These are phyloP conservation scores for Palaemon carinicauda DNA, from an alignment of 1,140 invertebrate genomes.

Conservation along the genomic window DNA sequence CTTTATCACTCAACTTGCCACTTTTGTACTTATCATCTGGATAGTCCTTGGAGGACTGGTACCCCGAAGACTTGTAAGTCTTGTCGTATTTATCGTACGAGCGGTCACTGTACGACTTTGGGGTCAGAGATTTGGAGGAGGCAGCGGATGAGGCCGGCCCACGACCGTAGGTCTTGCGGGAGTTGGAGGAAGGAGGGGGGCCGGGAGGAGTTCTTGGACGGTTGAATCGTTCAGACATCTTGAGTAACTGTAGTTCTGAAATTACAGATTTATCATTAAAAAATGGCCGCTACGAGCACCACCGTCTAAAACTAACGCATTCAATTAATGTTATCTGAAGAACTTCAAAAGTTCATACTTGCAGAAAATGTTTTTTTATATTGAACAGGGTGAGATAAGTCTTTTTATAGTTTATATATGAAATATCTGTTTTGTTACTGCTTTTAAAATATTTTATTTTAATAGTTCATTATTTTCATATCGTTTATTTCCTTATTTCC, in stretches of 20 bases:
- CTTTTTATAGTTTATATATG: too few species aligned
- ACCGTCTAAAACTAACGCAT: too few species aligned
- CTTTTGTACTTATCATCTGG: conserved; percentile 40
- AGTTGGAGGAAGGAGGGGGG: conserved; percentile 22
- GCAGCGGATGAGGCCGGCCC: conserved; percentile 1
- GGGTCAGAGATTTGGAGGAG: conserved; percentile 7
- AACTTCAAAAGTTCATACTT: too few species aligned
- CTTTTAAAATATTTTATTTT: too few species aligned
- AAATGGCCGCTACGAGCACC: too few species aligned
- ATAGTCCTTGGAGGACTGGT: conserved; percentile 27
- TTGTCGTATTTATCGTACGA: conserved; percentile 19
- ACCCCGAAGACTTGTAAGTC: not conserved
- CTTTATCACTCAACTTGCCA: conserved; percentile 38
- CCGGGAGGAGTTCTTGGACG: conserved; percentile 43
- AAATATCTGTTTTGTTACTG: too few species aligned
- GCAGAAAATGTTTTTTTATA: too few species aligned
- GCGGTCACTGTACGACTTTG: conserved; percentile 3
- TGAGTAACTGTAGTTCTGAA: not conserved
- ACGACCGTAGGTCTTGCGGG: conserved; percentile 24
- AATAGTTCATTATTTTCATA: too few species aligned
- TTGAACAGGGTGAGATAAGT: too few species aligned
- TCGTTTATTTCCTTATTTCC: too few species aligned
- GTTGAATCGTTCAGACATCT: conserved; percentile 41
- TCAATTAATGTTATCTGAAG: too few species aligned
- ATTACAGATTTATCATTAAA: too few species aligned